These are phyloP conservation scores for Ophiothrix spiculata DNA, from an alignment of 35 echinoderm and acorn worm species.

Conservation along the genomic window DNA sequence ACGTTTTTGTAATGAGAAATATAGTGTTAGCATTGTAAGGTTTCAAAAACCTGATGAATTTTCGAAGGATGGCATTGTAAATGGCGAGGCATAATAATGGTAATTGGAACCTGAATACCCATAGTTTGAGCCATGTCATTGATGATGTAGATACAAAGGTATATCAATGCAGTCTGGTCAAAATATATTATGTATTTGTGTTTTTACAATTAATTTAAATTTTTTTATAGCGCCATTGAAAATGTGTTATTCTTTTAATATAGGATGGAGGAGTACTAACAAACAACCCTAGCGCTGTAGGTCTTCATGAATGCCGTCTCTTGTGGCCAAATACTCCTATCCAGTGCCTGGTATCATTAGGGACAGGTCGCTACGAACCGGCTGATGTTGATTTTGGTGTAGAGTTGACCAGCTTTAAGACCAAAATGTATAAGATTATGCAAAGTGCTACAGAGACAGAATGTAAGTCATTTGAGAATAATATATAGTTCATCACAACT, in stretches of 20 bases:
- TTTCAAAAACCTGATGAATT: too few relatives aligned
- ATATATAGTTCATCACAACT: too few relatives aligned
- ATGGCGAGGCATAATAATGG: too few relatives aligned
- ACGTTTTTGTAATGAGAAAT: too few relatives aligned
- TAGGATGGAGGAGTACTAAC: slow-evolving; percentile 97
- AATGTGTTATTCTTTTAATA: not conserved
- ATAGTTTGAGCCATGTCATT: too few relatives aligned
- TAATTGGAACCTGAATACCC: too few relatives aligned
- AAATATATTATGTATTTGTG: not conserved
- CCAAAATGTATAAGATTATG: slow-evolving; percentile 83
- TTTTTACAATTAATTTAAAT: not conserved
- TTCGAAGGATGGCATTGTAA: too few relatives aligned
- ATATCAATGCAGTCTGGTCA: too few relatives aligned
- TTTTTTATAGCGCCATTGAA: not conserved
- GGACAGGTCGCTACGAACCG: slow-evolving; percentile 84
- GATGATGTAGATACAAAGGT: too few relatives aligned
- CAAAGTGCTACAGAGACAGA: slow-evolving; percentile 96
- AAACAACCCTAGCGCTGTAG: slow-evolving; percentile 90
- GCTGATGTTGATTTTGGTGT: slow-evolving; percentile 42
- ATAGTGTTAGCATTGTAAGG: too few relatives aligned
- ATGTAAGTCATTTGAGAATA: slow-evolving; percentile 47
- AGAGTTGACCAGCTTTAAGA: slow-evolving; percentile 83
- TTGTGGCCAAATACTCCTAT: slow-evolving; percentile 91
- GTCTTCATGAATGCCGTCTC: slow-evolving; percentile 83
- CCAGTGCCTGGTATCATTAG: slow-evolving; percentile 89